These are phyloP conservation scores for Enteromius mattozi DNA, from an alignment of 2,797 vertebrate species.

Conservation along the genomic window DNA sequence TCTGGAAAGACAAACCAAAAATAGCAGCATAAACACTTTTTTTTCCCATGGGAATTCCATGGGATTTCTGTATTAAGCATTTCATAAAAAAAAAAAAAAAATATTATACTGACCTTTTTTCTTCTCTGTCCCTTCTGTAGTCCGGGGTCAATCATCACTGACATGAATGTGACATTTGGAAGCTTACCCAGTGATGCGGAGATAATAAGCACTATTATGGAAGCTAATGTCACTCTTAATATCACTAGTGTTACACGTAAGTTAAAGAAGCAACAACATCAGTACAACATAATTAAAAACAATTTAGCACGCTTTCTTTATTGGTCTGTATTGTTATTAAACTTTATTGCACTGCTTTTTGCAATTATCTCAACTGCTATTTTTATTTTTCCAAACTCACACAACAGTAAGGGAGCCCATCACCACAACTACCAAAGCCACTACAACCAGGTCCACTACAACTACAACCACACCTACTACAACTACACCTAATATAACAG, in stretches of 20 bases:
- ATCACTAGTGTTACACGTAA: conserved; percentile 12
- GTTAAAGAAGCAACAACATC: not conserved
- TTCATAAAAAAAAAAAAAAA: too few species aligned
- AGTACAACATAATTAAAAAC: too few species aligned
- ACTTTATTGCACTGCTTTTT: not conserved
- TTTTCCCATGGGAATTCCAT: too few species aligned
- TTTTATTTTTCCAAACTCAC: not conserved
- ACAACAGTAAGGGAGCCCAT: not conserved
- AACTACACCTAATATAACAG: too few species aligned
- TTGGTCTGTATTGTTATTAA: not conserved
- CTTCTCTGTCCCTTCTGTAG: not conserved
- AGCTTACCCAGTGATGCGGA: not conserved
- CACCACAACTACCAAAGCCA: not conserved
- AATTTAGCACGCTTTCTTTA: not conserved
- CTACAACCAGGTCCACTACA: not conserved
- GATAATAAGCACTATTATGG: not conserved
- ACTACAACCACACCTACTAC: not conserved
- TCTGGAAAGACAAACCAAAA: not conserved
- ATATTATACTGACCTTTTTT: too few species aligned
- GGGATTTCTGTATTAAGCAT: too few species aligned
- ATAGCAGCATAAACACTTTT: not conserved
- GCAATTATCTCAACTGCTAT: not conserved
- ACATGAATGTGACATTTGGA: not conserved
- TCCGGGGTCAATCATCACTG: conserved; percentile 43
- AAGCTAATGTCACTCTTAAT: not conserved